A percentile compares a stretch with the other conserved stretches of the same genome.
phyloP scores from a whole-genome alignment of 2,888 invertebrate genomes.

The Coelopa pilipes region DNA sequence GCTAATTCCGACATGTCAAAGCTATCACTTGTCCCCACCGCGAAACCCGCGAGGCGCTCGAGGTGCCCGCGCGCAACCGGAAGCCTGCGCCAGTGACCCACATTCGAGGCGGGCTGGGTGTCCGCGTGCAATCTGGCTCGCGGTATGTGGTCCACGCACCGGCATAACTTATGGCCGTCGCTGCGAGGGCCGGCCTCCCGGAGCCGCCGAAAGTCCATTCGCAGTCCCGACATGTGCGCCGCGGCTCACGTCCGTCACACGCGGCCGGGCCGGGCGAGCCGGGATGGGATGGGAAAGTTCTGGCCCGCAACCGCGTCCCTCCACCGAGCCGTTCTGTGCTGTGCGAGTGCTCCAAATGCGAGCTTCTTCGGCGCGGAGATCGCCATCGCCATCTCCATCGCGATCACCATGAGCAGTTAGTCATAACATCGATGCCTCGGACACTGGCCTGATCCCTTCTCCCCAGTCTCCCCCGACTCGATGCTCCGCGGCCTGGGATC shows the following conservation, averaged over 20 bases:
- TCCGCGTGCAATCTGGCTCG: constrained; percentile 13
- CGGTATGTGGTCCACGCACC: constrained; percentile 43
- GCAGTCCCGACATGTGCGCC: constrained; percentile 34
- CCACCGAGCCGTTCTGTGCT: background rate
- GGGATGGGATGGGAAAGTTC: too few species aligned
- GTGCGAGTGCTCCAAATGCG: constrained; percentile 2
- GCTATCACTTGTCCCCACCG: constrained; percentile 14
- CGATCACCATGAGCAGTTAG: constrained; percentile 23
- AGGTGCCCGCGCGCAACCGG: constrained; percentile 22
- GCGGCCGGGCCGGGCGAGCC: too few species aligned
- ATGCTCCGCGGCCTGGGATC: too few species aligned
- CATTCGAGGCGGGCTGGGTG: constrained; percentile 9
- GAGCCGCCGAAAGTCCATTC: constrained; percentile 30
- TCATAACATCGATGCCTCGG: constrained; percentile 1
- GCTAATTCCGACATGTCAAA: constrained; percentile 35
- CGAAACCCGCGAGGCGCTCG: background rate
- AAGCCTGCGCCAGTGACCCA: constrained; percentile 39
- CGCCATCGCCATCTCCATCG: too few species aligned
- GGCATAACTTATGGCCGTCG: constrained; percentile 31
- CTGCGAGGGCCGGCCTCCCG: background rate
- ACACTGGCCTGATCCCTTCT: too few species aligned
- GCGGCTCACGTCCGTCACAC: background rate
- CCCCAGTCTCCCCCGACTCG: too few species aligned
- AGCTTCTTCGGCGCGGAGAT: background rate
- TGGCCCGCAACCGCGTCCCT: background rate